A percentile compares a stretch with the other conserved stretches of the same genome.
Conservation (phyloP, 2,888 invertebrate genomes). For the Polydrusus pterygomalis region DNA sequence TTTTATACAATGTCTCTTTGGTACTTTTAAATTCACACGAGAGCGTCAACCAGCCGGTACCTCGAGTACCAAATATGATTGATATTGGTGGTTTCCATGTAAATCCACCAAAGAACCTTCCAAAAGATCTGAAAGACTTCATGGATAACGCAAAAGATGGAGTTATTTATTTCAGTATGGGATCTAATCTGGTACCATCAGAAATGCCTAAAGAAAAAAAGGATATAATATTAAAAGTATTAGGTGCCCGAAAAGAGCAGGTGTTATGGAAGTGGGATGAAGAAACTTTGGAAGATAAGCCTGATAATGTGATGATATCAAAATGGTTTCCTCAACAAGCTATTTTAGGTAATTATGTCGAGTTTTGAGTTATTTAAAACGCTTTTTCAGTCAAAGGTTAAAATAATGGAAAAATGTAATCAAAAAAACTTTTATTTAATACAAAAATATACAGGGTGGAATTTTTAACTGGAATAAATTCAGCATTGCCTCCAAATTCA, state of each 20-base stretch:
- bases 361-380: background rate
- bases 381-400: too few relatives aligned
- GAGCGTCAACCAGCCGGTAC: slow-evolving; percentile 73
- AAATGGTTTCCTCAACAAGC: slow-evolving; percentile 66
- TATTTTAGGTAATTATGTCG: slow-evolving; percentile 60
- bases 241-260: slow-evolving; percentile 77
- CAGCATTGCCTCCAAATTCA: too few relatives aligned
- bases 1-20: slow-evolving; percentile 62
- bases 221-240: slow-evolving; percentile 75
- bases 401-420: too few relatives aligned
- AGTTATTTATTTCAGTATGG: slow-evolving; percentile 77
- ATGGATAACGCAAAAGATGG: slow-evolving; percentile 75
- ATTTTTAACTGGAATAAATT: too few relatives aligned
- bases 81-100: slow-evolving; percentile 76
- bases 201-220: slow-evolving; percentile 74
- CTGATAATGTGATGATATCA: slow-evolving; percentile 69
- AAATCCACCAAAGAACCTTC: slow-evolving; percentile 61
- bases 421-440: too few relatives aligned
- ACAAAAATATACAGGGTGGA: too few relatives aligned
- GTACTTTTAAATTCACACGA: slow-evolving; percentile 70
- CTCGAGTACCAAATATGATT: slow-evolving; percentile 75
- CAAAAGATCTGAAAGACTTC: slow-evolving; percentile 72
- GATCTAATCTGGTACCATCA: slow-evolving; percentile 76
- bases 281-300: slow-evolving; percentile 65
- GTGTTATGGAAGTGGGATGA: slow-evolving; percentile 84